A percentile compares a stretch with the other conserved stretches of the same genome.
Conservation (phyloP, 2,113 vertebrate genomes). For the Pygoscelis antarcticus region DNA sequence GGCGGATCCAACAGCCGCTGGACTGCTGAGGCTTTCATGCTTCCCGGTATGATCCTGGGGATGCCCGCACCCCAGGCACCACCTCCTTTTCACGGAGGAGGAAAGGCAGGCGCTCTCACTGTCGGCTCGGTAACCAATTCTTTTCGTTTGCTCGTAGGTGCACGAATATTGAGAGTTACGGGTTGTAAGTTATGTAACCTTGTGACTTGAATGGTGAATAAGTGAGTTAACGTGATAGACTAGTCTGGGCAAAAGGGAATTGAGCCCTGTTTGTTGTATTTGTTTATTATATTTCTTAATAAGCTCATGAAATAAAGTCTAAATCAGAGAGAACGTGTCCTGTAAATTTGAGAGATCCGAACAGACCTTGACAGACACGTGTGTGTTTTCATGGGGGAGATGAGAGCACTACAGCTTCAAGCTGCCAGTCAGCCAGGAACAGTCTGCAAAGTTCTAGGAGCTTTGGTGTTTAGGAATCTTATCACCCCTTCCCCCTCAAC, state of each 20-base stretch:
- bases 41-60: not conserved
- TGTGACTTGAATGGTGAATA: not conserved
- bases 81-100: no score
- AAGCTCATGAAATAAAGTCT: not conserved
- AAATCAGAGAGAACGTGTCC: not conserved
- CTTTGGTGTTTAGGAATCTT: not conserved
- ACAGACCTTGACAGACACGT: not conserved
- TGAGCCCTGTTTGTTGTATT: not conserved
- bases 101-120: not conserved
- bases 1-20: not conserved
- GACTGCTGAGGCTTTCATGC: not conserved
- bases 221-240: not conserved
- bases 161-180: not conserved
- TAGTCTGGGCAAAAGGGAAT: not conserved
- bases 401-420: not conserved
- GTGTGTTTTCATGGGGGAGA: not conserved
- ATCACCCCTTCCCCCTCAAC: not conserved
- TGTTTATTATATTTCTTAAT: not conserved
- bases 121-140: rapidly evolving
- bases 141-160: not conserved
- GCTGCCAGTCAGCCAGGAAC: not conserved
- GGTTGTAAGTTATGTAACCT: not conserved
- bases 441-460: not conserved
- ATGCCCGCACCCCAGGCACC: rapidly evolving
- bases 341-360: not conserved